phyloP scores from a whole-genome alignment of 2,797 vertebrate genomes.

The Apogon talboti region DNA sequence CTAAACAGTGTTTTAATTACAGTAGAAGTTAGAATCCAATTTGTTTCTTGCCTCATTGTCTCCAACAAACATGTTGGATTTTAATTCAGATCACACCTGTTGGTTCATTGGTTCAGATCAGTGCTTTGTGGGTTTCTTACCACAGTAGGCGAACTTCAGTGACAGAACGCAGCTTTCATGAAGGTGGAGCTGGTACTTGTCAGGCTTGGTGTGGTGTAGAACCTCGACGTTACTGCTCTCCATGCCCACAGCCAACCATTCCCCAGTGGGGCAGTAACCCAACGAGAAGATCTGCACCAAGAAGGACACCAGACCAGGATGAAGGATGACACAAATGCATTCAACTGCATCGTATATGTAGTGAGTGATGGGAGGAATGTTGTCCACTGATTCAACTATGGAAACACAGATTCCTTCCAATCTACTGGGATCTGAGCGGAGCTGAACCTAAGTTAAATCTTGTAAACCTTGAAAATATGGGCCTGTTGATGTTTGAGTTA shows the following conservation, averaged over 20 bases:
- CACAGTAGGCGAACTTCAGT: conserved; percentile 96
- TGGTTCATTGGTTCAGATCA: neutral
- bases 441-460: no score
- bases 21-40: neutral
- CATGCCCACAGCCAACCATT: conserved; percentile 97
- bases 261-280: conserved; percentile 95
- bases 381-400: no score
- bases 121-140: conserved; percentile 74
- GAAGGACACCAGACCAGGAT: neutral
- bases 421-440: no score
- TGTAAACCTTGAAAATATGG: no score
- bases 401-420: no score
- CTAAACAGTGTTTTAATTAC: neutral
- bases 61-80: no score
- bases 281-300: conserved; percentile 91
- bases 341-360: no score
- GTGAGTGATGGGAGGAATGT: no score
- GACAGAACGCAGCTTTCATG: conserved; percentile 98
- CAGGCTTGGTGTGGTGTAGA: conserved; percentile 94
- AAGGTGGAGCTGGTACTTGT: conserved; percentile 97
- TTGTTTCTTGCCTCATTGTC: no score
- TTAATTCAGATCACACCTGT: no score
- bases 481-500: no score
- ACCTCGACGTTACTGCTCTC: conserved; percentile 98
- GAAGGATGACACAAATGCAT: neutral